Percentiles rank a stretch among this genome's conserved stretches.
Evolutionary conservation across 2,797 vertebrate genomes (phyloP).

Genomic region (Myotis daubentonii): DNA sequence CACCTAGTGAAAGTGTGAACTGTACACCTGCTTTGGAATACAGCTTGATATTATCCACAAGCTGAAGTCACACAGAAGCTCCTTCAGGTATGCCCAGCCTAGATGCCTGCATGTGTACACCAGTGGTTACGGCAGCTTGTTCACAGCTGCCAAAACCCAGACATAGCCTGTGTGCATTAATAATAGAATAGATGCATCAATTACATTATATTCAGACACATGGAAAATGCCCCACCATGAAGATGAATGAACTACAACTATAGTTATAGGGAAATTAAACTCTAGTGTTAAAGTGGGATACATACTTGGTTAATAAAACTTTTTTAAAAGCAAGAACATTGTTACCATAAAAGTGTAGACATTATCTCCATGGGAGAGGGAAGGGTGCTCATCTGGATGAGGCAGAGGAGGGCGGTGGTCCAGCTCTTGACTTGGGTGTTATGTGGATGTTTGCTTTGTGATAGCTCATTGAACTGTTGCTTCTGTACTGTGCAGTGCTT

Average conservation of each 20-base stretch:
- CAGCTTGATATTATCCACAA: neutral
- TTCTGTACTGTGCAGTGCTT: neutral
- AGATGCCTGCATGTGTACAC: neutral
- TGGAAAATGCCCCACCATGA: neutral
- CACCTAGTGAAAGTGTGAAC: neutral
- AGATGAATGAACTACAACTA: neutral
- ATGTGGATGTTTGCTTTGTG: neutral
- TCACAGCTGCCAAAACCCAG: neutral
- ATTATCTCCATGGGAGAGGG: too few relatives aligned
- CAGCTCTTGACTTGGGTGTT: neutral
- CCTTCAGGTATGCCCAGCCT: neutral
- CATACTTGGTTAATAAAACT: neutral
- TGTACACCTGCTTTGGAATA: neutral
- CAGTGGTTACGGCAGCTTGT: neutral
- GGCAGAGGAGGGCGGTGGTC: rapidly evolving
- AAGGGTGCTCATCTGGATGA: neutral
- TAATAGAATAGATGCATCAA: neutral
- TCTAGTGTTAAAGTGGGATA: neutral
- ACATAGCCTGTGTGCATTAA: neutral
- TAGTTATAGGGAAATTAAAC: neutral
- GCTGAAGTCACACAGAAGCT: neutral
- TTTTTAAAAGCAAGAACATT: neutral
- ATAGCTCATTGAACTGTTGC: neutral
- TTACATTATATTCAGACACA: neutral
- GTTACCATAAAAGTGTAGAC: neutral